These are phyloP conservation scores for Periophthalmus modestus DNA, from an alignment of 2,113 vertebrate genomes.

Conservation along the genomic window DNA sequence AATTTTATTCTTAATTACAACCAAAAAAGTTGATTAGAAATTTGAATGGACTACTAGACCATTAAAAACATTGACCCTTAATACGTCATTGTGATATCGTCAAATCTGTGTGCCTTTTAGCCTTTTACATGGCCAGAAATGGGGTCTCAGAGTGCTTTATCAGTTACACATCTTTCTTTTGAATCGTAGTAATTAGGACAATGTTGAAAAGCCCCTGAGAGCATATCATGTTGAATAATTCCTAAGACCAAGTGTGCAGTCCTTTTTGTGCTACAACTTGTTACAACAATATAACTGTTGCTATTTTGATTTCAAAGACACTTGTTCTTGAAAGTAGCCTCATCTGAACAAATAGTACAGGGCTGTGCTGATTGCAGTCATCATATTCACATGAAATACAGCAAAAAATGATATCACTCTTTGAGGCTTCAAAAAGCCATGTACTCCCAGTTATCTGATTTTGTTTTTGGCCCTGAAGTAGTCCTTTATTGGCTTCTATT, in stretches of 20 bases:
- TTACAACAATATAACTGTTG: neutral
- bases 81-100: neutral
- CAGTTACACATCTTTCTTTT: constrained; percentile 6
- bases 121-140: neutral
- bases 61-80: neutral
- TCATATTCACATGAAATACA: neutral
- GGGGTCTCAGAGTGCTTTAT: constrained; percentile 10
- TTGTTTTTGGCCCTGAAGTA: constrained; percentile 1
- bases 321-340: constrained; percentile 2
- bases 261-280: neutral
- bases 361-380: neutral
- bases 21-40: neutral
- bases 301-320: neutral
- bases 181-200: neutral
- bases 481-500: constrained; percentile 37
- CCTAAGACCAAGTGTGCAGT: neutral
- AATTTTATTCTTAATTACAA: neutral
- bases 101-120: neutral
- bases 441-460: neutral
- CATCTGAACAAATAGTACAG: constrained; percentile 28
- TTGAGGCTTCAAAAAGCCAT: neutral
- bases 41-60: no score
- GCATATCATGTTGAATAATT: neutral
- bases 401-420: neutral
- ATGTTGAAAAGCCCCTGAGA: constrained; percentile 13